Evolutionary conservation across 2,797 vertebrate species (phyloP).

Genomic region (Leptodactylus fallax): DNA sequence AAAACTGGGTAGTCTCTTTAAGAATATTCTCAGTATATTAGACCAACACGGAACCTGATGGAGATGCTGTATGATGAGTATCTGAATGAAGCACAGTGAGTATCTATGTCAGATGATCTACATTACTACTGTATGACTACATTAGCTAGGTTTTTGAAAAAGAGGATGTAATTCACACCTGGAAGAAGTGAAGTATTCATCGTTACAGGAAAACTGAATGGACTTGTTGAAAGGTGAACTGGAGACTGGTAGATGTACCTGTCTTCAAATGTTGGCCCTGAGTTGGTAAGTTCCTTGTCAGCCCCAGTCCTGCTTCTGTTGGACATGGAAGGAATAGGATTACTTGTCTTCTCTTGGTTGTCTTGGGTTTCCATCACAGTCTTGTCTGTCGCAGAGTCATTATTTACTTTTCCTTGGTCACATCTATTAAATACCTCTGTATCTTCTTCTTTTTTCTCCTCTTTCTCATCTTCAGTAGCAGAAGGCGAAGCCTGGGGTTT

Average conservation of each 20-base stretch:
- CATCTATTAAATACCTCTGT: conserved; percentile 75
- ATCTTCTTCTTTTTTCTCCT: conserved; percentile 81
- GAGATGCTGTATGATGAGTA: too few species aligned
- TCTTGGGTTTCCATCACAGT: conserved; percentile 79
- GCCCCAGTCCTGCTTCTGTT: conserved; percentile 72
- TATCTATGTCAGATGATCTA: neutral
- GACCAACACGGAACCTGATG: too few species aligned
- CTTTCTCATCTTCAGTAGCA: conserved; percentile 83
- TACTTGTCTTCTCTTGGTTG: conserved; percentile 75
- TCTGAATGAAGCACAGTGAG: too few species aligned
- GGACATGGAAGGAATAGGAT: conserved; percentile 75
- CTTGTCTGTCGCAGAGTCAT: conserved; percentile 76
- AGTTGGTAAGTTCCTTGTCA: conserved; percentile 80
- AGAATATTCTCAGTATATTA: too few species aligned
- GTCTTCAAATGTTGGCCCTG: conserved; percentile 81
- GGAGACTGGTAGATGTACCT: conserved; percentile 83
- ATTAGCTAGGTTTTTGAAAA: neutral
- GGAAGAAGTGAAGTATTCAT: conserved; percentile 78
- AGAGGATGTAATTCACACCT: conserved; percentile 67
- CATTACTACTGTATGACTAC: neutral
- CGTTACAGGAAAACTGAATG: conserved; percentile 82
- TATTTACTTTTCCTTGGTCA: conserved; percentile 78
- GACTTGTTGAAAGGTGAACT: conserved; percentile 75
- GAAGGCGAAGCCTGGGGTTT: conserved; percentile 77
- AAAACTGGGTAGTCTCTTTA: too few species aligned